A percentile compares a stretch with the other conserved stretches of the same genome.
These are phyloP conservation scores for Dicranocentrus wangi DNA, from an alignment of 2,888 invertebrate species.

Conservation along the genomic window DNA sequence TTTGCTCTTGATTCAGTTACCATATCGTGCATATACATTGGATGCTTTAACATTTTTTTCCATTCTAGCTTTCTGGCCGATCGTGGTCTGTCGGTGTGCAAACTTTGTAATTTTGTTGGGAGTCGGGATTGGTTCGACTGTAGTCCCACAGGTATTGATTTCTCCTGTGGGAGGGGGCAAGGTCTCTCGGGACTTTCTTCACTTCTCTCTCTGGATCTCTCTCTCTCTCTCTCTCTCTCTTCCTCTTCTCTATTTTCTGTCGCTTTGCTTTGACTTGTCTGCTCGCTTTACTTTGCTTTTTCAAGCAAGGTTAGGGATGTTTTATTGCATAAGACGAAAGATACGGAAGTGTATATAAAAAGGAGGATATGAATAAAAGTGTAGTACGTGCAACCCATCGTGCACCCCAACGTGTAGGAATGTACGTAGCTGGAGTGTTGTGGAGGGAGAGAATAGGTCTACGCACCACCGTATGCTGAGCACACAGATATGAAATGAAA, in stretches of 20 bases:
- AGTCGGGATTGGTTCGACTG: constrained; percentile 70
- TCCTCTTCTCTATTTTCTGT: constrained; percentile 58
- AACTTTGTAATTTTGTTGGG: constrained; percentile 70
- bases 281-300: constrained; percentile 53
- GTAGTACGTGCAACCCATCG: too few species aligned
- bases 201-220: constrained; percentile 60
- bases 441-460: too few species aligned
- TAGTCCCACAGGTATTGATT: constrained; percentile 73
- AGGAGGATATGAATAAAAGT: too few species aligned
- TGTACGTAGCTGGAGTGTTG: too few species aligned
- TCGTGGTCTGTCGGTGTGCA: constrained; percentile 67
- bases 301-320: constrained; percentile 61
- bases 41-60: constrained; percentile 42
- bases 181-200: constrained; percentile 68
- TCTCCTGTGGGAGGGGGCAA: constrained; percentile 71
- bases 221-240: constrained; percentile 36
- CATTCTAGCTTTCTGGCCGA: constrained; percentile 35
- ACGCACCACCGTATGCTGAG: too few species aligned
- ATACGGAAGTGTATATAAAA: constrained; percentile 2
- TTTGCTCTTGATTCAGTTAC: background rate
- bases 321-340: constrained; percentile 51
- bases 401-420: too few species aligned
- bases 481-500: too few species aligned
- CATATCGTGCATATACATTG: constrained; percentile 7
- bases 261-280: constrained; percentile 60